These are phyloP conservation scores for Prorops nasuta DNA, from an alignment of 1,140 invertebrate species.

Conservation along the genomic window DNA sequence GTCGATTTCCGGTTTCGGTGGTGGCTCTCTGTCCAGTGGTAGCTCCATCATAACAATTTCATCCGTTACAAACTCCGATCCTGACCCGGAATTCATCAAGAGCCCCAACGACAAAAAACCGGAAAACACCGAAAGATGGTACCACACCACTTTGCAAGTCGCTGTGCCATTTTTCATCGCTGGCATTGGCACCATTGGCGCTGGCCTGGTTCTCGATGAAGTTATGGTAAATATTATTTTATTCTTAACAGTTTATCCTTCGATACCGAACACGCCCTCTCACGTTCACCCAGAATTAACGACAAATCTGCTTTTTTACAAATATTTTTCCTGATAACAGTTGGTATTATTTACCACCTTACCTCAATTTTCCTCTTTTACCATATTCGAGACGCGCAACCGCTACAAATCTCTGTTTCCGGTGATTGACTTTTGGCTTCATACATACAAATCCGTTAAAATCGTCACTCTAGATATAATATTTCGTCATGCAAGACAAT, in stretches of 20 bases:
- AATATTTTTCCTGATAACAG: too few species aligned
- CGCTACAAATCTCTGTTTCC: too few species aligned
- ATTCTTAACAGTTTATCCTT: not conserved
- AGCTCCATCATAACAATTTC: conserved; percentile 47
- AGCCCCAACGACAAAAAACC: not conserved
- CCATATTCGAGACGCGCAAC: too few species aligned
- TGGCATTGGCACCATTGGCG: conserved; percentile 90
- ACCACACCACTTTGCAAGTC: conserved; percentile 77
- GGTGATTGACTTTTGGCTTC: too few species aligned
- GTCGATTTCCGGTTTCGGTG: conserved; percentile 7
- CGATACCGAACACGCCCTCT: too few species aligned
- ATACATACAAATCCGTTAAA: too few species aligned
- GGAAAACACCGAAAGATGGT: conserved; percentile 73
- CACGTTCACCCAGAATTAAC: too few species aligned
- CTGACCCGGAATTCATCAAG: conserved; percentile 33
- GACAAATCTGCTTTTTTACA: too few species aligned
- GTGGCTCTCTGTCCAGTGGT: conserved; percentile 47
- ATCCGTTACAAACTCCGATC: conserved; percentile 38
- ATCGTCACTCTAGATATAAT: too few species aligned
- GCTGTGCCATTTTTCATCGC: conserved; percentile 93
- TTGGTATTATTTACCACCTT: too few species aligned
- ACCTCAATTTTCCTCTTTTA: too few species aligned
- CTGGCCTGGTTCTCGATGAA: conserved; percentile 79
- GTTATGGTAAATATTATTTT: conserved; percentile 67
- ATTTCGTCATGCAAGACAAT: too few species aligned